These are phyloP conservation scores for Alauda arvensis DNA, from an alignment of 2,797 vertebrate species.

Conservation along the genomic window DNA sequence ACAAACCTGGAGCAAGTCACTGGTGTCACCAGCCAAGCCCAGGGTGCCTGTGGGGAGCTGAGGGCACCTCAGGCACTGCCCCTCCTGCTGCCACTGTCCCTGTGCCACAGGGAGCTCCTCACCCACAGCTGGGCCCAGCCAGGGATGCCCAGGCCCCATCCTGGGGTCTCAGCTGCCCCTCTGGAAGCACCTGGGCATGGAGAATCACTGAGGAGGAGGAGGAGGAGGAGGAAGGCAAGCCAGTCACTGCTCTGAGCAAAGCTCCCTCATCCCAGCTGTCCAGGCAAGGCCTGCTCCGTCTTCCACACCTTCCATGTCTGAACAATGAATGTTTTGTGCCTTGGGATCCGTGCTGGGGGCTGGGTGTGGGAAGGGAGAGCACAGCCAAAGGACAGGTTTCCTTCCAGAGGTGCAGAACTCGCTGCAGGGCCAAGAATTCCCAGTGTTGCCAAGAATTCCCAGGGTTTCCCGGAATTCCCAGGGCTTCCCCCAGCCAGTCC, in stretches of 20 bases:
- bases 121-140: not conserved
- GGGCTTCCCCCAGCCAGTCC: not conserved
- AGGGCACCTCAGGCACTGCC: not conserved
- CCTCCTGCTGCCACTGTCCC: not conserved
- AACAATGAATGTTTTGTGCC: not conserved
- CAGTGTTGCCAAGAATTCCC: not conserved
- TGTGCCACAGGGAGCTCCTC: not conserved
- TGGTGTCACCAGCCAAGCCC: not conserved
- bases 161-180: not conserved
- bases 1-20: not conserved
- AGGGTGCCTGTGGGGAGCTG: not conserved
- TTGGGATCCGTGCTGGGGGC: not conserved
- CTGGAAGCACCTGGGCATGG: not conserved
- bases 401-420: not conserved
- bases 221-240: not conserved
- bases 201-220: not conserved
- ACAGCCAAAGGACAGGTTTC: not conserved
- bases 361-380: not conserved
- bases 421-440: not conserved
- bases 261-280: not conserved
- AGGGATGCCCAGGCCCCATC: not conserved
- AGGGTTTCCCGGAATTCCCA: not conserved
- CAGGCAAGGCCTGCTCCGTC: not conserved
- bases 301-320: rapidly evolving
- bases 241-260: not conserved